Evolutionary conservation across 1,140 invertebrate species (phyloP), one percentile per base, ranked within the genome.

Genomic region (Sycobia sp.): DNA sequence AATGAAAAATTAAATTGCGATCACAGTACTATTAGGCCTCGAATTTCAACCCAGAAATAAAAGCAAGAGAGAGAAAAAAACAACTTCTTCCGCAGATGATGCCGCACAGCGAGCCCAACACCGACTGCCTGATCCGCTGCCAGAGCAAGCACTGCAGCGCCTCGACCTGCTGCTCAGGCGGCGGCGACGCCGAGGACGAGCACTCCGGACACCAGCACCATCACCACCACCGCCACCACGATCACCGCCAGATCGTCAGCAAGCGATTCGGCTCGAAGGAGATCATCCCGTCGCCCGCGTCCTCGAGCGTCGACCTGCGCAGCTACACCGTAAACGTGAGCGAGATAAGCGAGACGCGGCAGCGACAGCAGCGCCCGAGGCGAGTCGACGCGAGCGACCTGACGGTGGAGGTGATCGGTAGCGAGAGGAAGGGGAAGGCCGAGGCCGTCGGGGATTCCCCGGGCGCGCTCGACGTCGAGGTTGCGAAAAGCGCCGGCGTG

Each of bases 141-240:
- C 75, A 73, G 34, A 74, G 71, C 0, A 71, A 73, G 29, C 68
- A 72, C 8, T 81, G 79, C 47, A 75, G 69, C 36, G 60, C 67
- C 0, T 78, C 77, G 0, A 78, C 79, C 14, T 81, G 79, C 29
- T 80, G 79, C 20, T 73, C 71, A 0, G 73, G 73, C 34, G 75
- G 77, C 20, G 71, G 67, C 20, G 63, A 64, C 0, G 47, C 58
- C 4, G 67, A 73, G 11, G 11, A 7, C 0, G 71, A 74, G 7
- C n/a, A n/a, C n/a, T n/a, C n/a, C n/a, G n/a, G n/a, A n/a, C n/a
- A n/a, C 43, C 55, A 9, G 10, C 29, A 41, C 51, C 58, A 2
- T 29, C 50, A 20, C 18, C 5, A 51, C 32, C n/a, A n/a, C n/a
- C n/a, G n/a, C n/a, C n/a, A n/a, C n/a, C n/a, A n/a, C n/a, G n/a